Evolutionary conservation across 2,888 invertebrate species (phyloP), one percentile per base, ranked within the genome.

Genomic region (Margaritifera margaritifera): DNA sequence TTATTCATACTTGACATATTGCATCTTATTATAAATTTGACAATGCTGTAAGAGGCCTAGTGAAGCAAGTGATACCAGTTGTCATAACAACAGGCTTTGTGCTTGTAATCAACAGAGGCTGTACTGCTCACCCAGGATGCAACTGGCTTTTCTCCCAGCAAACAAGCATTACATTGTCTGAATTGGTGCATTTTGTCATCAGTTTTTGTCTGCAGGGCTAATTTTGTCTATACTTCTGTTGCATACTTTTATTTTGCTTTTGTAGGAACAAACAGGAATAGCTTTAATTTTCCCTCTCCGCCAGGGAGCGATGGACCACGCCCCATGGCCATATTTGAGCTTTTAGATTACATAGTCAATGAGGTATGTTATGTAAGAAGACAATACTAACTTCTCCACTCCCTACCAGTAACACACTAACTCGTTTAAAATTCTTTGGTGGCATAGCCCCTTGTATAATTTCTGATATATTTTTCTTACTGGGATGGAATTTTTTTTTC

Each of bases 311-410:
- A 89, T 74, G 90, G 89, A 71, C 90, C 90, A 57, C 80, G 90
- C 86, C 95, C 96, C 31, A 98, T 99, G 98, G 98, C 99, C 56
- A 99, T 99, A 89, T 99, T 99, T 91, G 99, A 99, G 91, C 92
- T 99, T 73, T 92, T 99, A 62, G 99, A 99, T 91, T 99, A 99
- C 90, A 99, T 99, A 87, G 99, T 99, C 15, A 99, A 99, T 91
- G 98, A 98, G 88, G 89, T 89, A 87, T 84, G 88, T 88, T 81
- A 78, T 62, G 72, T 62, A 72, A 72, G 66, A 56, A 64, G 25
- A 53, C 15, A 15, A 42, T 62, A 53, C 27, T 27, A 62, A 25
- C 52, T 55, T 55, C 54, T 18, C 20, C 20, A 42, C 24, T 52
- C 50, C 54, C 62, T 62, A 54, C 53, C 31, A 62, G 54, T 25